Percentiles rank a stretch among this genome's conserved stretches.
phyloP scores from a whole-genome alignment of 2,113 vertebrate genomes.

The Raja brachyura region DNA sequence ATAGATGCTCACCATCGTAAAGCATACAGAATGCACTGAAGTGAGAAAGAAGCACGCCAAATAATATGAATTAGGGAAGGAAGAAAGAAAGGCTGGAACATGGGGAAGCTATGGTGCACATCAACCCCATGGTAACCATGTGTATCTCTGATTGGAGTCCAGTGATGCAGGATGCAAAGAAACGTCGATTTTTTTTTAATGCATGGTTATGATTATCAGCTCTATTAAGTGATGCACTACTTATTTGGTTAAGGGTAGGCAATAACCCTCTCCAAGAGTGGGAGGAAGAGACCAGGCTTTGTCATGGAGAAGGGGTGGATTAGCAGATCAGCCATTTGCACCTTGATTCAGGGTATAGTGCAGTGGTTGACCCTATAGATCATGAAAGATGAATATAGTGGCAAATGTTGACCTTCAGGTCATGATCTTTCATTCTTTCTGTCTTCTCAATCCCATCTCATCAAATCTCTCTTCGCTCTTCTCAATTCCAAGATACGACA shows the following conservation, averaged over 20 bases:
- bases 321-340: not conserved
- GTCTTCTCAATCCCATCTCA: not conserved
- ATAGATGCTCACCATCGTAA: too few relatives aligned
- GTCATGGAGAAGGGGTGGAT: too few relatives aligned
- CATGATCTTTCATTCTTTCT: not conserved
- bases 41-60: too few relatives aligned
- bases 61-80: too few relatives aligned
- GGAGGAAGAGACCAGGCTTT: not conserved
- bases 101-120: too few relatives aligned
- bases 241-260: not conserved
- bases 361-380: not conserved
- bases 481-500: not conserved
- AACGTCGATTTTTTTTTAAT: too few relatives aligned
- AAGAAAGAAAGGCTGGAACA: too few relatives aligned
- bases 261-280: not conserved
- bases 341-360: not conserved
- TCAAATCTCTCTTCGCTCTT: not conserved
- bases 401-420: not conserved
- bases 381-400: not conserved
- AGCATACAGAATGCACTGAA: too few relatives aligned
- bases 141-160: too few relatives aligned
- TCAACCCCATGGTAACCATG: too few relatives aligned
- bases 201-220: not conserved
- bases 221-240: not conserved
- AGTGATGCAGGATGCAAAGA: not conserved